A percentile compares a stretch with the other conserved stretches of the same genome.
Evolutionary conservation across 2,888 invertebrate genomes (phyloP).

Genomic region (Anthophora plumipes): DNA sequence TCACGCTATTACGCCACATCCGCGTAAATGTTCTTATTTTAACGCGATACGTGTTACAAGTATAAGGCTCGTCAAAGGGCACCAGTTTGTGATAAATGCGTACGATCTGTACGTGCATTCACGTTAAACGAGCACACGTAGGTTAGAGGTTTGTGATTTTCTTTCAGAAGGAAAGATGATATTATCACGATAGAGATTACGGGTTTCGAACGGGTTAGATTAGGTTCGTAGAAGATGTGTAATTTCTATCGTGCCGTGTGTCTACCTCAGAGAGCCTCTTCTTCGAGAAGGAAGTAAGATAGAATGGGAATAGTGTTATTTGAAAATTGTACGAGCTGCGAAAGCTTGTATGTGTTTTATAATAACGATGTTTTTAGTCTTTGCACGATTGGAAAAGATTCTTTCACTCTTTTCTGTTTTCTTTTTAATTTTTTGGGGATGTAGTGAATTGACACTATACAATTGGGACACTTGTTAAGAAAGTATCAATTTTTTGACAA

Average conservation of each 20-base stretch:
- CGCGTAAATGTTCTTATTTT: constrained; percentile 66
- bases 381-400: too few relatives aligned
- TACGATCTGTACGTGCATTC: background rate
- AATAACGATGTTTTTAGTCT: too few relatives aligned
- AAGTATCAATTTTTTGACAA: too few relatives aligned
- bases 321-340: background rate
- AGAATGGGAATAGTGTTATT: background rate
- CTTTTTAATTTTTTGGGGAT: too few relatives aligned
- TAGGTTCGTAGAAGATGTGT: background rate
- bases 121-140: background rate
- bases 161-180: too few relatives aligned
- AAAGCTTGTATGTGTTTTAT: background rate
- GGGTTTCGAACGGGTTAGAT: too few relatives aligned
- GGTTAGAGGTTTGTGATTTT: too few relatives aligned
- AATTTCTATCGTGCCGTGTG: background rate
- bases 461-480: too few relatives aligned
- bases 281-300: too few relatives aligned
- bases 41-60: constrained; percentile 65
- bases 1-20: constrained; percentile 68
- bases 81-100: constrained; percentile 68
- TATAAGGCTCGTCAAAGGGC: constrained; percentile 50
- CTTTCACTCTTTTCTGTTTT: too few relatives aligned
- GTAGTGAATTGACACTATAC: too few relatives aligned
- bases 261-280: background rate
- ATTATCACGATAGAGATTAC: too few relatives aligned